These are phyloP conservation scores for Dasyurus viverrinus DNA, from an alignment of 2,113 vertebrate genomes.

Conservation along the genomic window DNA sequence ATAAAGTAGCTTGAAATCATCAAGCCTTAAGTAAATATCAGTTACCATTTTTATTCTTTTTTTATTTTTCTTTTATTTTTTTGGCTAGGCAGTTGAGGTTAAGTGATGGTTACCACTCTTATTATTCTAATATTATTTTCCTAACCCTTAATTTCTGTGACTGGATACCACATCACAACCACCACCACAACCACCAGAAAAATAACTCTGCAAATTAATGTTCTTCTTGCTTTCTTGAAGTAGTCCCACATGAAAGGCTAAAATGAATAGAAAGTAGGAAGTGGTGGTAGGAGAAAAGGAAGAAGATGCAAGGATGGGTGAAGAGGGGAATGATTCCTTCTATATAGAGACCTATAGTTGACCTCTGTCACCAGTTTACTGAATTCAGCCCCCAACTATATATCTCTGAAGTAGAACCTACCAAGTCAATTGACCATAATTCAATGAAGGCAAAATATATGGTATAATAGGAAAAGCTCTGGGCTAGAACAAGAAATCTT, in stretches of 20 bases:
- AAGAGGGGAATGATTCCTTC: background rate
- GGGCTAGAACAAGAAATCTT: background rate
- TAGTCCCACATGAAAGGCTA: background rate
- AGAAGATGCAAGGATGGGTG: background rate
- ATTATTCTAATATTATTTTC: background rate
- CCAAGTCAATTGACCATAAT: background rate
- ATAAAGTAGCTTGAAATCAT: background rate
- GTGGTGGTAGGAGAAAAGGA: background rate
- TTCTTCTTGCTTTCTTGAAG: background rate
- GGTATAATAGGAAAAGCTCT: background rate
- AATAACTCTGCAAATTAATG: background rate
- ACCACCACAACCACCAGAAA: background rate
- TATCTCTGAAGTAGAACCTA: background rate
- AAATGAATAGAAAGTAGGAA: background rate
- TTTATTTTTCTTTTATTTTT: background rate
- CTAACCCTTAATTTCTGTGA: background rate
- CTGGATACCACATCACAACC: background rate
- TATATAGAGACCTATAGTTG: background rate
- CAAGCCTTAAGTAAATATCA: background rate
- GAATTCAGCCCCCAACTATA: background rate
- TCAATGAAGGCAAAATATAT: background rate
- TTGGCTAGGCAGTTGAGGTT: no score
- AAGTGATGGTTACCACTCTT: background rate
- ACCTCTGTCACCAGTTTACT: background rate
- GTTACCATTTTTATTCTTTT: background rate